phyloP scores from a whole-genome alignment of 2,888 invertebrate species.

The Myathropa florea region DNA sequence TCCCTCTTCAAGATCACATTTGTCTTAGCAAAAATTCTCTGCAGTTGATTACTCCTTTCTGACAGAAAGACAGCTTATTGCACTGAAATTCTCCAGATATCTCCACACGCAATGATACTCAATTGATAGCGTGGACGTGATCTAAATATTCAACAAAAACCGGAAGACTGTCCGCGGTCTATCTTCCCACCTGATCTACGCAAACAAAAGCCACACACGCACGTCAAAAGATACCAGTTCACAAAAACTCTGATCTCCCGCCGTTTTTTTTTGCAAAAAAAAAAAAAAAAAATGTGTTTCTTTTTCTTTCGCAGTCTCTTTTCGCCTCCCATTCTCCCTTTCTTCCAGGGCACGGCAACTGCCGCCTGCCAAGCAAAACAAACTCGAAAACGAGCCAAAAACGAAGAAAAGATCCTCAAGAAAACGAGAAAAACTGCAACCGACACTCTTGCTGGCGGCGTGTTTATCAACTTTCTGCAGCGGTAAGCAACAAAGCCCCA shows the following conservation, averaged over 20 bases:
- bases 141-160: neutral
- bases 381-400: slow-evolving; percentile 14
- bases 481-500: slow-evolving; percentile 41
- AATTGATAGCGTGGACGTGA: neutral
- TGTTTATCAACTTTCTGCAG: slow-evolving; percentile 66
- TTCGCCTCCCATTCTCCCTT: neutral
- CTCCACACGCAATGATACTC: neutral
- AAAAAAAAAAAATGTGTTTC: neutral
- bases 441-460: slow-evolving; percentile 13
- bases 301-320: neutral
- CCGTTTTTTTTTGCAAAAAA: slow-evolving; percentile 22
- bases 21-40: too few relatives aligned
- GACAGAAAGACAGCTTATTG: neutral
- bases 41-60: too few relatives aligned
- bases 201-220: slow-evolving; percentile 19
- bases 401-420: slow-evolving; percentile 15
- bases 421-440: slow-evolving; percentile 29
- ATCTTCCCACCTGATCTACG: slow-evolving; percentile 41
- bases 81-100: neutral
- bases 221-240: neutral
- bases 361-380: neutral
- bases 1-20: too few relatives aligned
- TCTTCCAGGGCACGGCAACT: slow-evolving; percentile 15
- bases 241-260: slow-evolving; percentile 31
- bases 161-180: neutral